These are phyloP conservation scores for Hypomecis punctinalis DNA, from an alignment of 2,888 invertebrate species.

Conservation along the genomic window DNA sequence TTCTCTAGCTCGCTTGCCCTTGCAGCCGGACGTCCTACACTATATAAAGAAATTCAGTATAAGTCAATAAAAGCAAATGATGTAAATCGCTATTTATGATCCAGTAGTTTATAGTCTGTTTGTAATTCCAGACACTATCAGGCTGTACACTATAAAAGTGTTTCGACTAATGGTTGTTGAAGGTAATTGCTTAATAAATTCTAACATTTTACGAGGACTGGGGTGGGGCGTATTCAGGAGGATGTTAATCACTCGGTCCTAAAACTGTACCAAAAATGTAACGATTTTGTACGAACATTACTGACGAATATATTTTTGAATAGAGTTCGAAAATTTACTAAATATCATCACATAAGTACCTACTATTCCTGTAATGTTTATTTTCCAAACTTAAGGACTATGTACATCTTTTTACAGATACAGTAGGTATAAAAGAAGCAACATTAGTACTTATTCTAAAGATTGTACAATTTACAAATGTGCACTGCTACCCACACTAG, in stretches of 20 bases:
- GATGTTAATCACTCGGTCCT: neutral
- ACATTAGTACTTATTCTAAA: no score
- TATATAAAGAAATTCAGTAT: neutral
- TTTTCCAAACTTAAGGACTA: no score
- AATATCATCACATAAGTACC: no score
- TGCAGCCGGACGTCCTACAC: no score
- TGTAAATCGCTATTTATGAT: constrained; percentile 19
- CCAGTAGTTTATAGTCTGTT: constrained; percentile 19
- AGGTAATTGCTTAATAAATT: constrained; percentile 44
- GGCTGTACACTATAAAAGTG: constrained; percentile 26
- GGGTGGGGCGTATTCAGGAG: constrained; percentile 10
- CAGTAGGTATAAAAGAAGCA: no score
- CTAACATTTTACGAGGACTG: constrained; percentile 36
- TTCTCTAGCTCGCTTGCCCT: no score
- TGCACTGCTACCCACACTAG: no score
- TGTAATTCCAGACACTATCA: constrained; percentile 27
- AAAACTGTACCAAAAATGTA: neutral
- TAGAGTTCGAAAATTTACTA: no score
- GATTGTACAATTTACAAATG: no score
- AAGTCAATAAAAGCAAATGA: constrained; percentile 17
- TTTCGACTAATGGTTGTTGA: constrained; percentile 35
- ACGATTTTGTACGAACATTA: neutral
- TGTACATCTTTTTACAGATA: no score
- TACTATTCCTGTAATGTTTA: no score
- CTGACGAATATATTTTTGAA: neutral